Conservation (phyloP, 2,797 vertebrate species). For the Capromys pilorides region DNA sequence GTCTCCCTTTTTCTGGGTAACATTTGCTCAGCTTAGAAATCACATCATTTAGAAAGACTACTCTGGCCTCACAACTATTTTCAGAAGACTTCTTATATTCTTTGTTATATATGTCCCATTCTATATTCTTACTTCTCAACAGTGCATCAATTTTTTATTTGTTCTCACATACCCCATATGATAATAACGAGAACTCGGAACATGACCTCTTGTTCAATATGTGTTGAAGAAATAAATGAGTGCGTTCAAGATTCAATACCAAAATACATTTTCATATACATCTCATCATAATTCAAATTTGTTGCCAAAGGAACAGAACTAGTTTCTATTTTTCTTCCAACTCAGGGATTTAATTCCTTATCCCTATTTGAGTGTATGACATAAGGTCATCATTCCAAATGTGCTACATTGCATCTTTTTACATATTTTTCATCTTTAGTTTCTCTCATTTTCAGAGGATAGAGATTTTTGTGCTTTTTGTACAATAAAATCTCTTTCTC, state of each 20-base stretch:
- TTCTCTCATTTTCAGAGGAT: not conserved
- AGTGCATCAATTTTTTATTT: not conserved
- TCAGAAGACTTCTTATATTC: not conserved
- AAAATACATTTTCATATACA: not conserved
- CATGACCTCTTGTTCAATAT: not conserved
- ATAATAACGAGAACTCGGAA: not conserved
- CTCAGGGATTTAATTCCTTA: not conserved
- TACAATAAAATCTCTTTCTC: conserved; percentile 35
- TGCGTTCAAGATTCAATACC: not conserved
- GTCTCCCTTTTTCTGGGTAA: not conserved
- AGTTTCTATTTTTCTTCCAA: not conserved
- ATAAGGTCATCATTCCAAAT: not conserved
- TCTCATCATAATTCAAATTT: not conserved
- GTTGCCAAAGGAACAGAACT: not conserved
- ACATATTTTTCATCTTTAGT: not conserved
- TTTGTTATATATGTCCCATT: not conserved
- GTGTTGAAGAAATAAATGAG: not conserved
- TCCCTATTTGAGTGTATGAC: not conserved
- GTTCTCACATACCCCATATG: not conserved
- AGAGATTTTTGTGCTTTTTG: conserved; percentile 33
- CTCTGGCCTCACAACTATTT: conserved; percentile 4
- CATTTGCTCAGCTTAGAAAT: conserved; percentile 24
- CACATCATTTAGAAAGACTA: not conserved
- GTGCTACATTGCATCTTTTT: not conserved
- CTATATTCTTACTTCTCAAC: not conserved